A percentile compares a stretch with the other conserved stretches of the same genome.
These are phyloP conservation scores for Habropoda laboriosa DNA, from an alignment of 1,140 invertebrate genomes.

Conservation along the genomic window DNA sequence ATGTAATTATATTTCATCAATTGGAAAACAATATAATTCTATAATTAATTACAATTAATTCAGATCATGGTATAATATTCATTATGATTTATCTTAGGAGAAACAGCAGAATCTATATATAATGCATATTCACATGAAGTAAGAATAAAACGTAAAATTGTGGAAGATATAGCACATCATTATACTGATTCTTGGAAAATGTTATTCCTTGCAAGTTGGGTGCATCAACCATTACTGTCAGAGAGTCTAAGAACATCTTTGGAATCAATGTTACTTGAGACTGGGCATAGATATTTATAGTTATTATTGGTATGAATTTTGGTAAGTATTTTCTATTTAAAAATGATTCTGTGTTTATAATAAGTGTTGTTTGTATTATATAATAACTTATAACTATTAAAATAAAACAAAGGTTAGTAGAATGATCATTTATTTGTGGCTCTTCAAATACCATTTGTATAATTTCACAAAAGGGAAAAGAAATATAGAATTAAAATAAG, in stretches of 20 bases:
- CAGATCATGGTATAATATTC: not conserved
- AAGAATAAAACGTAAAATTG: conserved; percentile 64
- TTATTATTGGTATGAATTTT: conserved; percentile 34
- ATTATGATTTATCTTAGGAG: conserved; percentile 51
- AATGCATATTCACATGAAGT: conserved; percentile 66
- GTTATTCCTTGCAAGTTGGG: conserved; percentile 72
- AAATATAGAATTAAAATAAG: conserved; percentile 21
- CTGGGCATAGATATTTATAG: conserved; percentile 64
- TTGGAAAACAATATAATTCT: not conserved
- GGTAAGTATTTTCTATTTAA: conserved; percentile 30
- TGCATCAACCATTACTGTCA: conserved; percentile 68
- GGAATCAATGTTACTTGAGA: conserved; percentile 72
- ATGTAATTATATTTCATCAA: not conserved
- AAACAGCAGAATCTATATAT: conserved; percentile 64
- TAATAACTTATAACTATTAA: conserved; percentile 38
- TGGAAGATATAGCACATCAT: conserved; percentile 73
- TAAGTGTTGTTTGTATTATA: conserved; percentile 40
- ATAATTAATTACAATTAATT: too few species aligned
- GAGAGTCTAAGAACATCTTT: conserved; percentile 59
- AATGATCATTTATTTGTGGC: conserved; percentile 42
- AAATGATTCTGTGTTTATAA: conserved; percentile 17
- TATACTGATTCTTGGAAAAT: conserved; percentile 67
- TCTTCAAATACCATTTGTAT: conserved; percentile 36
- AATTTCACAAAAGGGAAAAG: conserved; percentile 27
- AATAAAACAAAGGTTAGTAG: conserved; percentile 46